Conservation (phyloP, 2,113 vertebrate species). For the Eretmochelys imbricata region DNA sequence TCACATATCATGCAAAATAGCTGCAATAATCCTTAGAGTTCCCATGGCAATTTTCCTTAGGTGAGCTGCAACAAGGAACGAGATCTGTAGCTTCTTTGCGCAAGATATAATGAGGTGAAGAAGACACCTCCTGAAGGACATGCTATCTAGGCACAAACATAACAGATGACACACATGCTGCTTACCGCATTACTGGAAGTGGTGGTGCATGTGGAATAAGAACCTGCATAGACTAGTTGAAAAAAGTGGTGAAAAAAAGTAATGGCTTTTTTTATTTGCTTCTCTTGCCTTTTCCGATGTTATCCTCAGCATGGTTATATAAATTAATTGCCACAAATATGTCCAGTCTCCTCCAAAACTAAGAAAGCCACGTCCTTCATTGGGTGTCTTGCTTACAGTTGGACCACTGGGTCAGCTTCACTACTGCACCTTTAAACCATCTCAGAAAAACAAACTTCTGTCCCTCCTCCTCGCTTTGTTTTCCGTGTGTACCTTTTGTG, state of each 20-base stretch:
- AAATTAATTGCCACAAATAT: fast-evolving
- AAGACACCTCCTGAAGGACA: background rate
- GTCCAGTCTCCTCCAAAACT: background rate
- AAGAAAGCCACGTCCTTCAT: fast-evolving
- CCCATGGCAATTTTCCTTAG: background rate
- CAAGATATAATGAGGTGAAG: background rate
- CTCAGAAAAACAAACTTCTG: background rate
- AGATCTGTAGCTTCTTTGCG: background rate
- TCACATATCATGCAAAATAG: fast-evolving
- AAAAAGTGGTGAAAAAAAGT: background rate
- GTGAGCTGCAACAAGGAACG: background rate
- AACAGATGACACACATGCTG: too few relatives aligned
- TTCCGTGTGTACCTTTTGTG: background rate
- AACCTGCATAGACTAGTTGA: background rate
- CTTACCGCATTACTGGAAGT: background rate
- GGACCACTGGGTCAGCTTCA: background rate
- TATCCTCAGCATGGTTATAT: background rate
- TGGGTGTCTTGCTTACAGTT: background rate
- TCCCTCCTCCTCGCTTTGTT: background rate
- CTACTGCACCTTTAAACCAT: fast-evolving
- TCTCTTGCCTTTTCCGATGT: background rate
- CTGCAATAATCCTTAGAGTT: background rate
- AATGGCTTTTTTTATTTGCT: background rate
- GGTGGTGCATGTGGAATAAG: background rate
- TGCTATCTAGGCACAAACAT: background rate